Percentiles rank a stretch among this genome's conserved stretches.
Evolutionary conservation across 2,888 invertebrate genomes (phyloP).

Genomic region (Choristoneura rosaceana): DNA sequence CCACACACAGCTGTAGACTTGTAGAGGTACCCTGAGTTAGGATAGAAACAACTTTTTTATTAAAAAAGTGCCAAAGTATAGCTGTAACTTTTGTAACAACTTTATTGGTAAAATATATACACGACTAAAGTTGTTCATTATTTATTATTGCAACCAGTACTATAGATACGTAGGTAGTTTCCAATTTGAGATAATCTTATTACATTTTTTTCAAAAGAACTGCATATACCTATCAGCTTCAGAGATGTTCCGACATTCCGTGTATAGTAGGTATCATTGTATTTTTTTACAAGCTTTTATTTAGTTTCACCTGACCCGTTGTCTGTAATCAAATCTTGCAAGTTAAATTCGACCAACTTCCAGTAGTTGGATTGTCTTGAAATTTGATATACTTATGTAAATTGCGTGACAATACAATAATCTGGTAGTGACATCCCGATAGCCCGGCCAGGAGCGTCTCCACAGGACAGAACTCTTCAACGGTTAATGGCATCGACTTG

Average conservation of each 20-base stretch:
- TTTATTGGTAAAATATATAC: conserved; percentile 10
- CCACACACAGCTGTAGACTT: neutral
- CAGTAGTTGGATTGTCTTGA: no score
- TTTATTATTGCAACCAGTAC: neutral
- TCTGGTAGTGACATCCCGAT: no score
- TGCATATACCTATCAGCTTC: neutral
- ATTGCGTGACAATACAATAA: no score
- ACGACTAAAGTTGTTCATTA: neutral
- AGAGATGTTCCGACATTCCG: no score
- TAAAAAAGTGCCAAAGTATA: conserved; percentile 4
- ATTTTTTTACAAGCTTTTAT: no score
- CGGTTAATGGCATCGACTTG: no score
- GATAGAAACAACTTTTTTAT: conserved; percentile 22
- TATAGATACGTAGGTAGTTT: conserved; percentile 3
- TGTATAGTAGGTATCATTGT: neutral
- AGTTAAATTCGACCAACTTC: no score
- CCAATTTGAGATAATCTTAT: neutral
- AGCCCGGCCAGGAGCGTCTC: no score
- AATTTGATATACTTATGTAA: no score
- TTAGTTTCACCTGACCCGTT: no score
- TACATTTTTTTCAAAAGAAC: neutral
- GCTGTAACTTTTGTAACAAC: conserved; percentile 5
- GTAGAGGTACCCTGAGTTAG: neutral
- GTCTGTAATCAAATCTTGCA: no score
- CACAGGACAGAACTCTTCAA: no score